Evolutionary conservation across 2,888 invertebrate species (phyloP).

Genomic region (Rhopalosiphum nymphaeae): DNA sequence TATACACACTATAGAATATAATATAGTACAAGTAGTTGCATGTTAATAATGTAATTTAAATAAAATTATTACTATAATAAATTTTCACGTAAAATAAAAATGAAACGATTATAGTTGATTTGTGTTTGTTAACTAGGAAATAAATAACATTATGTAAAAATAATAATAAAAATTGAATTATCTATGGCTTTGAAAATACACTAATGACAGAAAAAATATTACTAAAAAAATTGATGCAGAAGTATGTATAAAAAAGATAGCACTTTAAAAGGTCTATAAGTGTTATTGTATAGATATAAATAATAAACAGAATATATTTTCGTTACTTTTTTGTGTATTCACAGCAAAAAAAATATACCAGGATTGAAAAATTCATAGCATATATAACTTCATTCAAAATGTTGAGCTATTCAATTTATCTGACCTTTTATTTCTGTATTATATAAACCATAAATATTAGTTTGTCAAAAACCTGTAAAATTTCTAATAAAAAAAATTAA

Average conservation of each 20-base stretch:
- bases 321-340: background rate
- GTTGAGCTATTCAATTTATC: background rate
- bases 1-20: background rate
- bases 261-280: background rate
- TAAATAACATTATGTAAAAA: background rate
- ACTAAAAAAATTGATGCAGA: background rate
- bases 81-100: background rate
- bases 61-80: slow-evolving; percentile 3
- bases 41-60: slow-evolving; percentile 22
- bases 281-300: background rate
- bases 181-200: background rate
- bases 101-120: background rate
- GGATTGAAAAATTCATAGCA: background rate
- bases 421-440: background rate
- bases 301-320: background rate
- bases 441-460: background rate
- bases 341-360: background rate
- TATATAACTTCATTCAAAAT: background rate
- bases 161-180: background rate
- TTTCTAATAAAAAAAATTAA: background rate
- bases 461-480: background rate
- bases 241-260: background rate
- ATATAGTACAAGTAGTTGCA: slow-evolving; percentile 4
- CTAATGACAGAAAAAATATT: background rate
- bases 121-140: background rate